Evolutionary conservation across 30 jellyfish, hydroid and myxozoan species (phyloP).

Genomic region (Nemopilema nomurai): DNA sequence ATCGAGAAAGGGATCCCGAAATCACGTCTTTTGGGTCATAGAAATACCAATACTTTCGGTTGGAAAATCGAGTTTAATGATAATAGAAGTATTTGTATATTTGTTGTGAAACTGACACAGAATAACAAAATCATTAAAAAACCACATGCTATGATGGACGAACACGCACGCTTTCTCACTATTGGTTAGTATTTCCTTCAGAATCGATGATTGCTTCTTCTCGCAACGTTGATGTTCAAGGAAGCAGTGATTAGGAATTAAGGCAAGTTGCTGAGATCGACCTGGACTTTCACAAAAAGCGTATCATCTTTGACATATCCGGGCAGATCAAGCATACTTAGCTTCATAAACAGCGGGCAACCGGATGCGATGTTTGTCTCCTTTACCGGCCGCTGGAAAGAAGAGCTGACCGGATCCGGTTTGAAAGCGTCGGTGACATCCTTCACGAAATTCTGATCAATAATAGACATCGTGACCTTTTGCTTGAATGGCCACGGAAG

Average conservation of each 20-base stretch:
- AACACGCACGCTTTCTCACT: no score
- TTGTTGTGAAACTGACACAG: no score
- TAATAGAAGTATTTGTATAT: no score
- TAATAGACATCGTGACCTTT: constrained; percentile 63
- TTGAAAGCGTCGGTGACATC: constrained; percentile 75
- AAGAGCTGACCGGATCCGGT: constrained; percentile 84
- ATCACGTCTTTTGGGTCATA: no score
- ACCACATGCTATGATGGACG: no score
- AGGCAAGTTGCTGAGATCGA: constrained; percentile 6
- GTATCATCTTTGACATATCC: constrained; percentile 55
- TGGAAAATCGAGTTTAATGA: no score
- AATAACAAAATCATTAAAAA: no score
- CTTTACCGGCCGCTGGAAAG: constrained; percentile 77
- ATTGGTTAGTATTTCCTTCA: no score
- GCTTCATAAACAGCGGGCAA: constrained; percentile 79
- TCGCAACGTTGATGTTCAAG: no score
- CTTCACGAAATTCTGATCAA: constrained; percentile 55
- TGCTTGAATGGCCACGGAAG: constrained; percentile 90
- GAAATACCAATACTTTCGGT: no score
- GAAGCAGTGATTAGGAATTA: neutral
- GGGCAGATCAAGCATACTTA: constrained; percentile 29
- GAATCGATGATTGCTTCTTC: no score
- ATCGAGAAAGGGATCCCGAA: no score
- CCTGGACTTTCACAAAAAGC: constrained; percentile 49
- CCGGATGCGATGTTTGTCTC: constrained; percentile 98